Percentiles rank a stretch among this genome's conserved stretches.
phyloP scores from a whole-genome alignment of 2,113 vertebrate genomes.

The Cariama cristata region DNA sequence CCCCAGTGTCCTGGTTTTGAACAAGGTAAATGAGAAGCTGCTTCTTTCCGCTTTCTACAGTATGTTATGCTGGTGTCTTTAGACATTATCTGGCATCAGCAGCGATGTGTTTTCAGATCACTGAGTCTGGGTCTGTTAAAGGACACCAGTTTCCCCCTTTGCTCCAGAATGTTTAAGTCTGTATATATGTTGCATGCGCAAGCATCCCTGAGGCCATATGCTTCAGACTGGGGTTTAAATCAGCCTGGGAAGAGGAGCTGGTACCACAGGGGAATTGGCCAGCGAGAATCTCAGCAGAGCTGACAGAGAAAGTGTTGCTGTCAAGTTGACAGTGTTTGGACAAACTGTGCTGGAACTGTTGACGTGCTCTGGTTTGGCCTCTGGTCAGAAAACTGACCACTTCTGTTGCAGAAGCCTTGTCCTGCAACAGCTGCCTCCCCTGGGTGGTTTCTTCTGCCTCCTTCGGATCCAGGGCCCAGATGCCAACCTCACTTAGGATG shows the following conservation, averaged over 20 bases:
- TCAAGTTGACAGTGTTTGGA: background rate
- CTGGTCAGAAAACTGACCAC: background rate
- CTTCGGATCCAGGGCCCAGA: background rate
- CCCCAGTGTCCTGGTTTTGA: slow-evolving; percentile 90
- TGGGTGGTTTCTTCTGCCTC: background rate
- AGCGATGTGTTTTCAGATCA: background rate
- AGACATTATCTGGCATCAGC: background rate
- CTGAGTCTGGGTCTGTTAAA: background rate
- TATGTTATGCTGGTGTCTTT: rapidly evolving
- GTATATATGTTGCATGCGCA: rapidly evolving
- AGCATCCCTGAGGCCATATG: background rate
- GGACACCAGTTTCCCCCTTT: background rate
- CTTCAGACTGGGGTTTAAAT: background rate
- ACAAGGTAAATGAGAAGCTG: slow-evolving; percentile 83
- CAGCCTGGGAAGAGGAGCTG: background rate
- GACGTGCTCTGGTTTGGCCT: background rate
- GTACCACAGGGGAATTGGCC: background rate
- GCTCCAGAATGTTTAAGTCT: background rate
- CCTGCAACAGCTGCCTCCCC: background rate
- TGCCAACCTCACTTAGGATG: background rate
- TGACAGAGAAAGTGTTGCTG: background rate
- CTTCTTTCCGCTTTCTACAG: background rate
- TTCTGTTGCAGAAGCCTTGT: background rate
- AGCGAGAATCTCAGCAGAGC: background rate
- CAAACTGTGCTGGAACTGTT: background rate